These are phyloP conservation scores for Platyrinchus mystaceus DNA, from an alignment of 2,797 vertebrate species.

Conservation along the genomic window DNA sequence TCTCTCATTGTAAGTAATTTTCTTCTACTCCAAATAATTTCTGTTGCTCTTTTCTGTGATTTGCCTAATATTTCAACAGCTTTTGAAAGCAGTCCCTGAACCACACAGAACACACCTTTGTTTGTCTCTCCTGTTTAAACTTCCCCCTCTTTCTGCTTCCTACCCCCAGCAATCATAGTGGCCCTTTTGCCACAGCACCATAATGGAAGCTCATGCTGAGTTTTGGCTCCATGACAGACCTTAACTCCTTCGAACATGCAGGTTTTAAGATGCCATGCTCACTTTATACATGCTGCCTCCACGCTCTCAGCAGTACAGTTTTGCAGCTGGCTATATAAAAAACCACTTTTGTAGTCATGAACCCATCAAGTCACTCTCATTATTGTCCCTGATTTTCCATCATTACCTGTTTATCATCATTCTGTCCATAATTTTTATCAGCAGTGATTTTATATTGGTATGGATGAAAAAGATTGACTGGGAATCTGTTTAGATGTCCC, in stretches of 20 bases:
- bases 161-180: accelerated
- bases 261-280: neutral
- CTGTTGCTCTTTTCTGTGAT: neutral
- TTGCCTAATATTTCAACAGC: neutral
- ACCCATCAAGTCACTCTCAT: neutral
- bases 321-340: neutral
- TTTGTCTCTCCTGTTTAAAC: neutral
- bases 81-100: neutral
- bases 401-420: neutral
- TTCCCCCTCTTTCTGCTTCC: neutral
- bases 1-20: neutral
- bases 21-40: neutral
- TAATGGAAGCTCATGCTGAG: neutral
- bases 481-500: neutral
- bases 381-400: neutral
- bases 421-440: neutral
- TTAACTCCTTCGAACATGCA: neutral
- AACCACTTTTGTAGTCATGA: neutral
- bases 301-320: neutral
- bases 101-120: neutral
- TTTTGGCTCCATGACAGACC: neutral
- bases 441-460: neutral
- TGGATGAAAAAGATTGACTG: neutral
- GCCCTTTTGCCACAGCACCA: neutral
- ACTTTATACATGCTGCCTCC: neutral